A percentile compares a stretch with the other conserved stretches of the same genome.
Evolutionary conservation across 2,113 vertebrate genomes (phyloP).

Genomic region (Sylvietta virens): DNA sequence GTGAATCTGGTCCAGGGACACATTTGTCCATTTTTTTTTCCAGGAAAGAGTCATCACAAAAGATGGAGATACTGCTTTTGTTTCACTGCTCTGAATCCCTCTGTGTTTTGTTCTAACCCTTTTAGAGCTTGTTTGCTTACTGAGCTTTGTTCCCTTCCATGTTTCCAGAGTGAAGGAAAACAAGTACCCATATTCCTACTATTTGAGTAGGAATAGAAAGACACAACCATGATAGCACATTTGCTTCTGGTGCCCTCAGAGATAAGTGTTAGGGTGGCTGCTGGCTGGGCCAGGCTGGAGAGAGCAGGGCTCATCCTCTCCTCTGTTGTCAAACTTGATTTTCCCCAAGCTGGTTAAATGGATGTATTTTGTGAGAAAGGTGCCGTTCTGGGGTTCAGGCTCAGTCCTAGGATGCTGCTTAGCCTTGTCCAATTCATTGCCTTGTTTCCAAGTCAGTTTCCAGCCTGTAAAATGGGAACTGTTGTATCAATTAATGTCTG

Average conservation of each 20-base stretch:
- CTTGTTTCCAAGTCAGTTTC: neutral
- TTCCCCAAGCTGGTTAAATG: neutral
- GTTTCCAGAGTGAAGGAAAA: conserved; percentile 25
- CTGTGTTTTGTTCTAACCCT: conserved; percentile 41
- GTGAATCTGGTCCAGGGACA: neutral
- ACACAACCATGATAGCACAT: neutral
- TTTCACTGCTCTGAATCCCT: conserved; percentile 7
- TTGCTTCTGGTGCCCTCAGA: neutral
- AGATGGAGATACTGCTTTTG: neutral
- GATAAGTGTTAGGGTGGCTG: neutral
- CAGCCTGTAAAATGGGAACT: neutral
- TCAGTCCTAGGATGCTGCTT: neutral
- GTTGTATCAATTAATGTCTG: neutral
- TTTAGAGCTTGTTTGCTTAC: conserved; percentile 46
- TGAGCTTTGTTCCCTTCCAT: neutral
- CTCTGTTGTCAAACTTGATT: neutral
- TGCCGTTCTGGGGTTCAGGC: neutral
- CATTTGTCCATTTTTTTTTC: neutral
- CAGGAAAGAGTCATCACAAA: neutral
- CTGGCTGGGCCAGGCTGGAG: neutral
- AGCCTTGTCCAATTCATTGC: neutral
- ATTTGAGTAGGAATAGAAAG: neutral
- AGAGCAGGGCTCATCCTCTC: neutral
- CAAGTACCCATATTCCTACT: neutral
- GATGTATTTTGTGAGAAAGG: neutral